Conservation (phyloP, 2,888 invertebrate genomes). For the Rhagium mordax region DNA sequence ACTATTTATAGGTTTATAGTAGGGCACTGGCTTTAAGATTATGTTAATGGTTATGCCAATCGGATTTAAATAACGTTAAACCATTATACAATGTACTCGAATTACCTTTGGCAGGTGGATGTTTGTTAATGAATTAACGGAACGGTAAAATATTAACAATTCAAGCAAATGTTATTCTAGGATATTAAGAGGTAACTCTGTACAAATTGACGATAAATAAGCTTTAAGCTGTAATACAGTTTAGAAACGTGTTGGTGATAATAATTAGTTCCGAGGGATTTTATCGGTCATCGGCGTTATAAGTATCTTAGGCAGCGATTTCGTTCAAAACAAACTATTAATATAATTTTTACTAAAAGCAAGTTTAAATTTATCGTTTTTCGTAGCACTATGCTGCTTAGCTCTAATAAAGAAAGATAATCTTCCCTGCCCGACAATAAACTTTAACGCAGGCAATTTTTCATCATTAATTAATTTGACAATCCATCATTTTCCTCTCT, state of each 20-base stretch:
- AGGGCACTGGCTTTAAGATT: background rate
- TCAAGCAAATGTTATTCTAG: background rate
- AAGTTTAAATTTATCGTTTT: no score
- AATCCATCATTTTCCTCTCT: background rate
- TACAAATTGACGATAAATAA: background rate
- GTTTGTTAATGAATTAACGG: background rate
- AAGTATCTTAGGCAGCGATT: no score
- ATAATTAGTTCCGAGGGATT: background rate
- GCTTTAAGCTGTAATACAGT: background rate
- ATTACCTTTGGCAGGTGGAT: background rate
- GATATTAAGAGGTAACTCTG: background rate
- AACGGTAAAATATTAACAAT: constrained; percentile 3
- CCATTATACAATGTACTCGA: background rate
- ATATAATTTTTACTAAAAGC: no score
- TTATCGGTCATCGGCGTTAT: background rate
- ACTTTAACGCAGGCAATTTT: no score
- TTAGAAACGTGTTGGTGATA: background rate
- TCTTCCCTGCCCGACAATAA: no score
- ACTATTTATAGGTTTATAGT: constrained; percentile 6
- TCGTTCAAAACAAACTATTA: no score
- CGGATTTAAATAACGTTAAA: constrained; percentile 15
- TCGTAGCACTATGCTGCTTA: no score
- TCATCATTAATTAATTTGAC: background rate
- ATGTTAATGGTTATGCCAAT: constrained; percentile 7
- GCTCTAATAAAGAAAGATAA: no score